phyloP scores from a whole-genome alignment of 2,797 vertebrate genomes.

The Podargus strigoides region DNA sequence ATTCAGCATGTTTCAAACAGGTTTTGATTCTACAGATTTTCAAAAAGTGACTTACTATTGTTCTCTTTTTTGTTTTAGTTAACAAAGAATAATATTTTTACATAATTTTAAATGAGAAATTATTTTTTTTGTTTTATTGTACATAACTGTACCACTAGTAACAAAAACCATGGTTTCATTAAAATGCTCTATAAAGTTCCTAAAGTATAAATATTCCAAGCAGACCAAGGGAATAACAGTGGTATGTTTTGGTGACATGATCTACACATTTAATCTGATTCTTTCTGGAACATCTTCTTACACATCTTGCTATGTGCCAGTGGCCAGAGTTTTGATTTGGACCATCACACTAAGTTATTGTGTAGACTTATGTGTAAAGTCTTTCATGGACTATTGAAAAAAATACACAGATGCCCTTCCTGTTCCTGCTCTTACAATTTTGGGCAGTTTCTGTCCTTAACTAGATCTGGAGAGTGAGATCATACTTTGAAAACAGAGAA shows the following conservation, averaged over 20 bases:
- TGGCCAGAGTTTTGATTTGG: not conserved
- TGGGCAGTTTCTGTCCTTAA: constrained; percentile 15
- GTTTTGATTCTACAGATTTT: not conserved
- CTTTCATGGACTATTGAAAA: not conserved
- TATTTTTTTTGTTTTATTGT: not conserved
- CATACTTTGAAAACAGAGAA: constrained; percentile 36
- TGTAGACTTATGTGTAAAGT: not conserved
- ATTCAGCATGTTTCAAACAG: not conserved
- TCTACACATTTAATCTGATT: not conserved
- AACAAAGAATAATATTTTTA: not conserved
- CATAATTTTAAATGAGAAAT: not conserved
- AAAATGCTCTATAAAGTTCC: not conserved
- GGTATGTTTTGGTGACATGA: not conserved
- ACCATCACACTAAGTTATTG: not conserved
- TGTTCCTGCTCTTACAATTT: not conserved
- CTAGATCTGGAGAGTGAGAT: constrained; percentile 34
- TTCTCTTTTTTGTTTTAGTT: not conserved
- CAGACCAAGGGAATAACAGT: not conserved
- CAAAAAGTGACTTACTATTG: not conserved
- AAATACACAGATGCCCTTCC: not conserved
- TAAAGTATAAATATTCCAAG: not conserved
- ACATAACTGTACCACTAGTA: not conserved
- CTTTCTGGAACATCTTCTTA: not conserved
- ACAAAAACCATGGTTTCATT: not conserved
- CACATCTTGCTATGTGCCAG: not conserved